Base-by-base conservation (phyloP, 2,113 vertebrate genomes). In the Panthera uncia region DNA sequence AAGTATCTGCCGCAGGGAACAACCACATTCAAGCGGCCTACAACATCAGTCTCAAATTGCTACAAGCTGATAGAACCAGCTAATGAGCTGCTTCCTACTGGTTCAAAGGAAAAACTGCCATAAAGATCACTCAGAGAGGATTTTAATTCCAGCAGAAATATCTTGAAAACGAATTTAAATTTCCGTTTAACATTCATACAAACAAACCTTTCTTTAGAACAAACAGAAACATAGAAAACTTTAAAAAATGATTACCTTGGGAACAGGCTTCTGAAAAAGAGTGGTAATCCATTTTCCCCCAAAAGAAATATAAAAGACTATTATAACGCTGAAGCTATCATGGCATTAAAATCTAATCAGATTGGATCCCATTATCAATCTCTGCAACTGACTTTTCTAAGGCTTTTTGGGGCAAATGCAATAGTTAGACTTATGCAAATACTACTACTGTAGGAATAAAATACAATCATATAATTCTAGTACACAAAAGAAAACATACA, bases 311-410 rank as follows among this genome's bases (percentile, higher is more conserved):
- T 95, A 97, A 96, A 96, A 96, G 83, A 96, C 97, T 97, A 98
- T 97, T 94, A 97, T 94, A 95, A 97, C 84, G 94, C 97, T 98
- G 95, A 95, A 91, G 80, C 90, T 97, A 90, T 92, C 61, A 96
- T 1, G 48, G 71, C 57, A 65, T 55, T 90, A 91, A 95, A 92
- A 92, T 84, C 96, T 87, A 94, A 41, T 89, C 76, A 57, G 81
- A 91, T 12, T 87, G 93, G 95, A 83, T 88, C 89, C 83, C 84
- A 79, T 80, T 78, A 89, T 65, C 85, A 94, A 97, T 95, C 69
- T 90, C 97, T 96, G 93, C 96, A 98, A 97, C 97, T 98, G 97
- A 98, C 98, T 98, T 97, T 98, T 98, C 98, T 98, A 97, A 98
- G 98, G 97, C 98, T 97, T 98, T 98, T 98, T 93, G 93, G 98